Percentiles rank a stretch among this genome's conserved stretches.
These are phyloP conservation scores for Caenorhabditis parvicauda DNA, from an alignment of 2,888 invertebrate species.

Conservation along the genomic window DNA sequence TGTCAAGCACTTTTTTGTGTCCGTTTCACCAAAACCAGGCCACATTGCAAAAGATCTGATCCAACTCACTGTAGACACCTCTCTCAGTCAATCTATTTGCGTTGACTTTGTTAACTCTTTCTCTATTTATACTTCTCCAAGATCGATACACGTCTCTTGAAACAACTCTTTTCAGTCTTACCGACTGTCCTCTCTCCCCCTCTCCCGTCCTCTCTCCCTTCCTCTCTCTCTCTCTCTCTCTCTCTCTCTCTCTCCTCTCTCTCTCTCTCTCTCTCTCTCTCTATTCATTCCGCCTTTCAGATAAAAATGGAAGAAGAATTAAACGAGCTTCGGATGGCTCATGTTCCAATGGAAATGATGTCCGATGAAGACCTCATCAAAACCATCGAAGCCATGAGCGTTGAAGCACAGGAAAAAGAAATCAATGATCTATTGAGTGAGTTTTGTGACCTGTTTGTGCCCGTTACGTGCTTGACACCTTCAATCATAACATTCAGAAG, in stretches of 20 bases:
- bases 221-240: constrained; percentile 5
- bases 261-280: background rate
- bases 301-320: constrained; percentile 33
- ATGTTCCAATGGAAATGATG: constrained; percentile 36
- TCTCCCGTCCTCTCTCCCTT: background rate
- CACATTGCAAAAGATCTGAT: too few species aligned
- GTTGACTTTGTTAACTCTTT: too few species aligned
- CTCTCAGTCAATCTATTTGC: too few species aligned
- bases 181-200: background rate
- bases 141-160: constrained; percentile 2
- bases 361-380: constrained; percentile 46
- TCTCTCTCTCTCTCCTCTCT: background rate
- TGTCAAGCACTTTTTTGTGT: too few species aligned
- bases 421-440: constrained; percentile 56
- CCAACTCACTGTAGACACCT: too few species aligned
- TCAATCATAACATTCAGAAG: constrained; percentile 39
- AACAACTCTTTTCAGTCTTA: background rate
- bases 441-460: too few species aligned
- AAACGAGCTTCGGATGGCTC: constrained; percentile 25
- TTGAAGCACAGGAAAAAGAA: constrained; percentile 42
- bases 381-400: constrained; percentile 44
- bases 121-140: background rate
- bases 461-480: background rate
- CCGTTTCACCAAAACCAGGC: too few species aligned
- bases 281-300: background rate